These are phyloP conservation scores for Thryonomys swinderianus DNA, from an alignment of 2,113 vertebrate genomes.

Conservation along the genomic window DNA sequence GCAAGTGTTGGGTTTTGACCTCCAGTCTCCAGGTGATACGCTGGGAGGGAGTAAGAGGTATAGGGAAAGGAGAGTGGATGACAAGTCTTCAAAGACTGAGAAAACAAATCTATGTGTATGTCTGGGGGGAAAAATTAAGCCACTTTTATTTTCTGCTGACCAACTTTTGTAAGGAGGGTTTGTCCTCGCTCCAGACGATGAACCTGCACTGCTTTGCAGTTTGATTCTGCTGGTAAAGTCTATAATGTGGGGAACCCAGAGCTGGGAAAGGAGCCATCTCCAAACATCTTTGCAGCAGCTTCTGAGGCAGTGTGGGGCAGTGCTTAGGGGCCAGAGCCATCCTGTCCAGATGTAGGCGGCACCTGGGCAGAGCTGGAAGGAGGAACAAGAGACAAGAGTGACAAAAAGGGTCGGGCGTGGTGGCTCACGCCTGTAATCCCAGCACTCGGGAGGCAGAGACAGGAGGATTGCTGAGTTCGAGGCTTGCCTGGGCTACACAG, in stretches of 20 bases:
- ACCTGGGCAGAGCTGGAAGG: neutral
- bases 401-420: too few relatives aligned
- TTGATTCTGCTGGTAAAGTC: neutral
- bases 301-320: neutral
- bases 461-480: too few relatives aligned
- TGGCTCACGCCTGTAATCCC: too few relatives aligned
- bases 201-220: neutral
- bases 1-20: neutral
- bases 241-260: rapidly evolving
- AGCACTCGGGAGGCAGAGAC: too few relatives aligned
- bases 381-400: neutral
- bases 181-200: neutral
- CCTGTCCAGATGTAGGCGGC: rapidly evolving
- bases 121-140: slow-evolving; percentile 89
- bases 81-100: slow-evolving; percentile 84
- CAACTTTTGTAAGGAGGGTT: neutral
- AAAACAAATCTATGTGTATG: too few relatives aligned
- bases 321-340: neutral
- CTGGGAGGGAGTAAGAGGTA: neutral
- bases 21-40: neutral
- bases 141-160: neutral
- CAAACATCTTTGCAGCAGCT: rapidly evolving
- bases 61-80: neutral
- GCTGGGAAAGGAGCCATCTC: neutral
- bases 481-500: too few relatives aligned